Conservation (phyloP, 2,113 vertebrate species). For the Ceuthmochares aereus region DNA sequence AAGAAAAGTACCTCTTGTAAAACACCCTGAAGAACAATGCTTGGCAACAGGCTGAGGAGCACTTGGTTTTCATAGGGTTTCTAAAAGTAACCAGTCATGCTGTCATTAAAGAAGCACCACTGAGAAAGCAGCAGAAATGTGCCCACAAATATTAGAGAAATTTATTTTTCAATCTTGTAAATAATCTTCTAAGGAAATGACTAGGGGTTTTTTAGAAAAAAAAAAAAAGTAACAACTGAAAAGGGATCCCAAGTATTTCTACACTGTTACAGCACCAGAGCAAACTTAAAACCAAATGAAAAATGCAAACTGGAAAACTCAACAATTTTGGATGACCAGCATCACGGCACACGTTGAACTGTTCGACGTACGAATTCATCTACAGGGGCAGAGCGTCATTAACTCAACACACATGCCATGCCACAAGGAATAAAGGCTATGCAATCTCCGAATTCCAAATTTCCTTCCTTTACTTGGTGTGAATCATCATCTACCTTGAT, state of each 20-base stretch:
- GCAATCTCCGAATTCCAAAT: neutral
- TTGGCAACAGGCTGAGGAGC: constrained; percentile 53
- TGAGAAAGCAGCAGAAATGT: constrained; percentile 41
- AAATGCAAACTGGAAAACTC: neutral
- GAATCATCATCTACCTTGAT: neutral
- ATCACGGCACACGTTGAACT: neutral
- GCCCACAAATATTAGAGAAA: constrained; percentile 38
- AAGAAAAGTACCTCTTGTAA: constrained; percentile 55
- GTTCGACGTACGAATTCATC: neutral
- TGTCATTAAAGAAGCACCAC: constrained; percentile 38
- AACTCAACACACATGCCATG: neutral
- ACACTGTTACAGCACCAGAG: neutral
- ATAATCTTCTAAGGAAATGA: constrained; percentile 7
- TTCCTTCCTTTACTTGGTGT: neutral
- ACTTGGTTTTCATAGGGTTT: constrained; percentile 46
- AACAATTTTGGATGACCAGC: neutral
- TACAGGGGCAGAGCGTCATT: neutral
- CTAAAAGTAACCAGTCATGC: constrained; percentile 42
- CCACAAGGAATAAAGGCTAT: neutral
- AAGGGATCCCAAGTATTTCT: neutral
- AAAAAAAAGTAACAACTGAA: neutral
- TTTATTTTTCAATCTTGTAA: constrained; percentile 30
- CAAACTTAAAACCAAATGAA: neutral
- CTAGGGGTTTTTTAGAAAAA: neutral
- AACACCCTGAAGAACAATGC: constrained; percentile 58